These are phyloP conservation scores for Rhea pennata DNA, from an alignment of 2,113 vertebrate genomes.

Conservation along the genomic window DNA sequence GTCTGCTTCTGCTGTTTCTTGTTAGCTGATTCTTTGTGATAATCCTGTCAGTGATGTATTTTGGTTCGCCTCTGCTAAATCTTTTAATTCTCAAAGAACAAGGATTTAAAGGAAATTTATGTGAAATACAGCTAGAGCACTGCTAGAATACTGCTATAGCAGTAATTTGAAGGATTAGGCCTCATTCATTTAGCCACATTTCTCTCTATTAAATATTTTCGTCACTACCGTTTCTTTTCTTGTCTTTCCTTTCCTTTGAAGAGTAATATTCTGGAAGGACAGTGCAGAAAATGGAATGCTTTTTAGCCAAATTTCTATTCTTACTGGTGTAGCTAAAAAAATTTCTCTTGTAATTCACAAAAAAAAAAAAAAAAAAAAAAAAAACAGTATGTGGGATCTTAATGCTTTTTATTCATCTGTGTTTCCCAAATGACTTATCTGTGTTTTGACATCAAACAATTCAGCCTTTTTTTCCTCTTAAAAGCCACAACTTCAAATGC, in stretches of 20 bases:
- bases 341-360: not conserved
- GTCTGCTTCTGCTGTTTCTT: not conserved
- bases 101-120: constrained; percentile 1
- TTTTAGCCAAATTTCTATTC: not conserved
- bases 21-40: not conserved
- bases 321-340: not conserved
- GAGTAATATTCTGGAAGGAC: not conserved
- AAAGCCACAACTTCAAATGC: not conserved
- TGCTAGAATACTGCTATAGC: not conserved
- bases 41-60: not conserved
- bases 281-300: not conserved
- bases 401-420: not conserved
- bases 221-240: not conserved
- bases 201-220: not conserved
- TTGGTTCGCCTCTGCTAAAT: not conserved
- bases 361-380: not conserved
- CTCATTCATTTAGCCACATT: not conserved
- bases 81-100: not conserved
- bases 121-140: not conserved
- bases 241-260: not conserved
- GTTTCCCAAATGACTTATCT: not conserved
- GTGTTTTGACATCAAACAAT: not conserved
- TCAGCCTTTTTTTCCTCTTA: not conserved
- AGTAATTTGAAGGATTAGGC: constrained; percentile 11
- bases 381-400: not conserved